Evolutionary conservation across 2,888 invertebrate genomes (phyloP).

Genomic region (Lasioglossum malachurum): DNA sequence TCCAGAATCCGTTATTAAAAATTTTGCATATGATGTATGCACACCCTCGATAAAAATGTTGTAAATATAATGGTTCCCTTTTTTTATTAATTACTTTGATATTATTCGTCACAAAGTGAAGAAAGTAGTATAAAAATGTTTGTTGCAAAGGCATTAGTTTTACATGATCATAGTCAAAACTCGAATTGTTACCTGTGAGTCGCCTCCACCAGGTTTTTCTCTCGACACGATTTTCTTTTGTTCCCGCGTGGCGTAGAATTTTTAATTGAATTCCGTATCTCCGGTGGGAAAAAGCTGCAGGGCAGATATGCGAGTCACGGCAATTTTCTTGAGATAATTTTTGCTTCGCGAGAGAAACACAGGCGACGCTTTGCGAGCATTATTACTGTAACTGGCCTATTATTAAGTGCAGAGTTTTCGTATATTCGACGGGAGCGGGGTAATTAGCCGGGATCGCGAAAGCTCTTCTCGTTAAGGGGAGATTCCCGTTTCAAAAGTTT

Average conservation of each 20-base stretch:
- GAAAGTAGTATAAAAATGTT: background rate
- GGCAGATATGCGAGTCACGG: slow-evolving; percentile 15
- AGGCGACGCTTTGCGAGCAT: slow-evolving; percentile 10
- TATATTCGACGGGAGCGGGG: background rate
- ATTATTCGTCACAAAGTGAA: background rate
- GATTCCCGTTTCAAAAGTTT: background rate
- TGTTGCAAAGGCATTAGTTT: background rate
- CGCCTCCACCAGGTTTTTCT: background rate
- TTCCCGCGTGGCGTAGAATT: background rate
- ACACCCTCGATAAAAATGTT: background rate
- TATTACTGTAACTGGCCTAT: background rate
- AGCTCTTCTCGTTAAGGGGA: background rate
- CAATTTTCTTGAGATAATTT: slow-evolving; percentile 16
- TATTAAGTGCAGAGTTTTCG: slow-evolving; percentile 22
- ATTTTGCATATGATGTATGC: background rate
- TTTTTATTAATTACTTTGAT: background rate
- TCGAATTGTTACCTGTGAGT: background rate
- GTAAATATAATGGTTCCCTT: background rate
- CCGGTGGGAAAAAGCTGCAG: background rate
- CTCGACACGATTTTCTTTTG: background rate
- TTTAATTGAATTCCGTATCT: slow-evolving; percentile 31
- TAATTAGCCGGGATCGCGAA: background rate
- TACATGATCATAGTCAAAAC: background rate
- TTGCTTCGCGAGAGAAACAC: background rate
- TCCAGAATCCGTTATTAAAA: background rate